Conservation (phyloP, 1,140 invertebrate species). For the Hypsibius dujardini region DNA sequence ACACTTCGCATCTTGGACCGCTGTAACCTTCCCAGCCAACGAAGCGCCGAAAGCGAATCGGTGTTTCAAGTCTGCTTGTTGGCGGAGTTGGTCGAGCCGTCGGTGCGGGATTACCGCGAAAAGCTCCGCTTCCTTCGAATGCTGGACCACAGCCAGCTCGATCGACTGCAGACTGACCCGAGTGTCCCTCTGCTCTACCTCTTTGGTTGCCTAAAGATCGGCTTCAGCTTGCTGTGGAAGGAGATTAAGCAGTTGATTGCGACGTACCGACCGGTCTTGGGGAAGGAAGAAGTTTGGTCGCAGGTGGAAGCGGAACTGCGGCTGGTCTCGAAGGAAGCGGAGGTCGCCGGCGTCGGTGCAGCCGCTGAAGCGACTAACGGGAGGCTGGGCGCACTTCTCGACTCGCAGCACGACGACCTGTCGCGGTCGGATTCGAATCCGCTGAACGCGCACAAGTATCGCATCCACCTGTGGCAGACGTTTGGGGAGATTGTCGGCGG, state of each 20-base stretch:
- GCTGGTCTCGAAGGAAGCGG: background rate
- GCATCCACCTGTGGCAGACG: conserved; percentile 7
- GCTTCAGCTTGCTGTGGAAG: conserved; percentile 72
- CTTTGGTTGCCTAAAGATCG: conserved; percentile 59
- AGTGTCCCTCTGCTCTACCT: conserved; percentile 49
- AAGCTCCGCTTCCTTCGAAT: conserved; percentile 53
- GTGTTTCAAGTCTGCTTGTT: conserved; percentile 48
- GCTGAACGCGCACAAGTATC: background rate
- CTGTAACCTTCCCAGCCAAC: background rate
- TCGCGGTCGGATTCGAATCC: background rate
- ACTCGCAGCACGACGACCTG: too few relatives aligned
- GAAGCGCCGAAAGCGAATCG: background rate
- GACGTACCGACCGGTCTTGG: conserved; percentile 21
- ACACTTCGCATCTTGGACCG: background rate
- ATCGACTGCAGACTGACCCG: background rate
- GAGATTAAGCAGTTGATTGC: conserved; percentile 54
- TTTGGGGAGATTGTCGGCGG: background rate
- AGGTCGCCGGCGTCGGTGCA: background rate
- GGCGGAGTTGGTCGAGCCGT: conserved; percentile 46
- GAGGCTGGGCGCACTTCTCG: too few relatives aligned
- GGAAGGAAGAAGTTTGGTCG: background rate
- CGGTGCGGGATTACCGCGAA: conserved; percentile 56
- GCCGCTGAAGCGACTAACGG: background rate
- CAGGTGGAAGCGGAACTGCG: background rate
- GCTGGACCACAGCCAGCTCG: conserved; percentile 37